Conservation (phyloP, 2,888 invertebrate species). For the Diarsia mendica region DNA sequence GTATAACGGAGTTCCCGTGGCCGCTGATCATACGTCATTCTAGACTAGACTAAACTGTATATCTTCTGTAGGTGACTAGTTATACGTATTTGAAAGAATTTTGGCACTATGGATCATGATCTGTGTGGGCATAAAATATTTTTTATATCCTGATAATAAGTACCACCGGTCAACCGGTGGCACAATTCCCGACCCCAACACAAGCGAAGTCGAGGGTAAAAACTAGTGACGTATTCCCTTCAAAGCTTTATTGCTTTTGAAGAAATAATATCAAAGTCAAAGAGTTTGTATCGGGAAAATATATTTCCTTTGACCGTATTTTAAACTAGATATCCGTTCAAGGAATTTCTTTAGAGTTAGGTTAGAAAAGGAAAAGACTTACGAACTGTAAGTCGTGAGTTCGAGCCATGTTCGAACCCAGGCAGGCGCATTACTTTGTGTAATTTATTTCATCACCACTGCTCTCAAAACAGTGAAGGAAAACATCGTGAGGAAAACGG, state of each 20-base stretch:
- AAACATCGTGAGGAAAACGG: no score
- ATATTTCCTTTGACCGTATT: conserved; percentile 24
- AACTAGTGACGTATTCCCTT: not conserved
- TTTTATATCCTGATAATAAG: not conserved
- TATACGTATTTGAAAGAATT: not conserved
- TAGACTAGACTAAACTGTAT: no score
- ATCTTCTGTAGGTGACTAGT: no score
- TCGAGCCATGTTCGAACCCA: no score
- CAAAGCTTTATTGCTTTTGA: conserved; percentile 28
- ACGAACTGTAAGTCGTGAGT: no score
- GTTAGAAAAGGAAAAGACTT: not conserved
- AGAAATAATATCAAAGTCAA: conserved; percentile 28
- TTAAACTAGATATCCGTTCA: conserved; percentile 13
- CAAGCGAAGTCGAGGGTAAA: not conserved
- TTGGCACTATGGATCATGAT: not conserved
- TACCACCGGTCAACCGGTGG: no score
- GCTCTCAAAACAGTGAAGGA: no score
- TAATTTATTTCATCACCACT: no score
- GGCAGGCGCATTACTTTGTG: no score
- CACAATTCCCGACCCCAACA: not conserved
- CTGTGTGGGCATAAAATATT: not conserved
- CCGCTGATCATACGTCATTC: no score
- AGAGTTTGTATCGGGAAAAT: conserved; percentile 44
- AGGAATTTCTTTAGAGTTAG: conserved; percentile 1
- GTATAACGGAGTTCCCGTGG: no score